These are phyloP conservation scores for Masnerella sp. DNA, from an alignment of 2,888 invertebrate genomes.

Conservation along the genomic window DNA sequence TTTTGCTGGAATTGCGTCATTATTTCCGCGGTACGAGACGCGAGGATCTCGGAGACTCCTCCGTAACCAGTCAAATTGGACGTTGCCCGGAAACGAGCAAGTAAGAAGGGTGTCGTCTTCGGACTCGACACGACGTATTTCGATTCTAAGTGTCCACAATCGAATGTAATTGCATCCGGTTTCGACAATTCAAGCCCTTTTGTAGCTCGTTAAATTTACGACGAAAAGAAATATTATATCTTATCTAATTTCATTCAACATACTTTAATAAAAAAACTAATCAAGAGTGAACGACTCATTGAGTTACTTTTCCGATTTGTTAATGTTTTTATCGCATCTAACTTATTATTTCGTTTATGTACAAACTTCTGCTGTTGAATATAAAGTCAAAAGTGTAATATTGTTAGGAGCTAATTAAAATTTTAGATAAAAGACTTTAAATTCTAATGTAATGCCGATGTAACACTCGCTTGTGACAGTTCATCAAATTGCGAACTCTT, in stretches of 20 bases:
- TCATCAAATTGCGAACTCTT: slow-evolving; percentile 72
- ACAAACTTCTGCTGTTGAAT: too few relatives aligned
- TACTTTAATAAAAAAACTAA: too few relatives aligned
- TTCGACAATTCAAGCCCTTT: slow-evolving; percentile 39
- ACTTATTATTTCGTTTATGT: too few relatives aligned
- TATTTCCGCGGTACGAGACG: slow-evolving; percentile 47
- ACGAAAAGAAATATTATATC: too few relatives aligned
- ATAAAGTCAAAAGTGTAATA: too few relatives aligned
- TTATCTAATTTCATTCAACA: too few relatives aligned
- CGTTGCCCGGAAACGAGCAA: slow-evolving; percentile 60
- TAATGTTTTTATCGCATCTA: too few relatives aligned
- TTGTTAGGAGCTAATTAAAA: slow-evolving; percentile 1
- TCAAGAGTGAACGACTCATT: too few relatives aligned
- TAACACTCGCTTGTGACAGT: slow-evolving; percentile 67
- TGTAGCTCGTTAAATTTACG: slow-evolving; percentile 30
- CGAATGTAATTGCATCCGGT: slow-evolving; percentile 56
- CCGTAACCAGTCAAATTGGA: slow-evolving; percentile 62
- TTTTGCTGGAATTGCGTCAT: slow-evolving; percentile 39
- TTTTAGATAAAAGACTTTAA: slow-evolving; percentile 19
- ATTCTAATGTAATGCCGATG: slow-evolving; percentile 43
- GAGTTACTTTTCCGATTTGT: too few relatives aligned
- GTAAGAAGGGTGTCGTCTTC: slow-evolving; percentile 59
- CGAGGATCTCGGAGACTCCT: slow-evolving; percentile 46
- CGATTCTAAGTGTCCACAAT: slow-evolving; percentile 56
- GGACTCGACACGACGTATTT: slow-evolving; percentile 47